Conservation (phyloP, 1,140 invertebrate species). For the Drosophila carrolli region DNA sequence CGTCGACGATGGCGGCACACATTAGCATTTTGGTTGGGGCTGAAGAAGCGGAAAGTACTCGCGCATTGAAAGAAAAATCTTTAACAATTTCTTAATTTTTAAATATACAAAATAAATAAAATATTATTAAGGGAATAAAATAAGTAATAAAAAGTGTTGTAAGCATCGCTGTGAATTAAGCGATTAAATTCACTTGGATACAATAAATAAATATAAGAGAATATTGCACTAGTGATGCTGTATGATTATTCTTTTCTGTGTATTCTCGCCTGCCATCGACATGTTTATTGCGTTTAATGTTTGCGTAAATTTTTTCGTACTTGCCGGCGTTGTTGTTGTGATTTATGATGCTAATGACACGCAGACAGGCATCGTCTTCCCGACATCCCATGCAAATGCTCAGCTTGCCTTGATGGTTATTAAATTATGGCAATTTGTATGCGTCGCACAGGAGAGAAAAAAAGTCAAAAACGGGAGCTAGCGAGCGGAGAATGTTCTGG, state of each 20-base stretch:
- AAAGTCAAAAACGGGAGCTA: slow-evolving; percentile 1
- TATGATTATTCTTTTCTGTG: neutral
- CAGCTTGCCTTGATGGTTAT: slow-evolving; percentile 76
- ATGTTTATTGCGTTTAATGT: slow-evolving; percentile 82
- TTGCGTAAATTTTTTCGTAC: slow-evolving; percentile 62
- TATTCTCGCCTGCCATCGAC: slow-evolving; percentile 44
- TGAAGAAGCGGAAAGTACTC: slow-evolving; percentile 8
- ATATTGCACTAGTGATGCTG: too few relatives aligned
- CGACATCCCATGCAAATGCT: slow-evolving; percentile 31
- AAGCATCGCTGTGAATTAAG: too few relatives aligned
- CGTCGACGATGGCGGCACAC: slow-evolving; percentile 36
- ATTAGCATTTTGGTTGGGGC: slow-evolving; percentile 68
- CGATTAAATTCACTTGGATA: too few relatives aligned
- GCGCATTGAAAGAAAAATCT: slow-evolving; percentile 12
- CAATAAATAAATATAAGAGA: too few relatives aligned
- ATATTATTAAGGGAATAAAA: too few relatives aligned
- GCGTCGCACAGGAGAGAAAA: slow-evolving; percentile 41
- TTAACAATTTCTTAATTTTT: too few relatives aligned
- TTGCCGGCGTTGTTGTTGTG: slow-evolving; percentile 64
- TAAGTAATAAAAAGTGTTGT: too few relatives aligned
- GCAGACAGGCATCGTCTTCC: slow-evolving; percentile 50
- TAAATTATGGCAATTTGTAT: slow-evolving; percentile 83
- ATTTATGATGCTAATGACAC: slow-evolving; percentile 84
- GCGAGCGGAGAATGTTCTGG: slow-evolving; percentile 12
- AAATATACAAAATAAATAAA: too few relatives aligned